Evolutionary conservation across 2,888 invertebrate genomes (phyloP).

Genomic region (Aphrophora alni): DNA sequence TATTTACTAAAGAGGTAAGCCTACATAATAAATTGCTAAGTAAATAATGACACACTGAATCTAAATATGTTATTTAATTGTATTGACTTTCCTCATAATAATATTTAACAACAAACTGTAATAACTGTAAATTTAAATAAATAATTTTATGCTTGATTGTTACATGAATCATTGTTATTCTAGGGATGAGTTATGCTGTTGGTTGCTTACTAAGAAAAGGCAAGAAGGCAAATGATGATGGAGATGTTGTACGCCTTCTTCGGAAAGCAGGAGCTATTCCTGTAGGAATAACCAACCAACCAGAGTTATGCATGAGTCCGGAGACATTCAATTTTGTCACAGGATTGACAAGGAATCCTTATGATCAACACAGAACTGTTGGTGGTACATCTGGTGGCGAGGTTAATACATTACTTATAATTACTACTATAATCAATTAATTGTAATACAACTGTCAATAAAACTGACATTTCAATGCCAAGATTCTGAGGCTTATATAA

Average conservation of each 20-base stretch:
- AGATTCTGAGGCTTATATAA: too few relatives aligned
- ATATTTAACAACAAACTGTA: too few relatives aligned
- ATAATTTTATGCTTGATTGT: too few relatives aligned
- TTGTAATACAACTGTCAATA: too few relatives aligned
- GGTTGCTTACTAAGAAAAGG: slow-evolving; percentile 38
- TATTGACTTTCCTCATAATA: too few relatives aligned
- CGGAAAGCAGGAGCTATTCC: slow-evolving; percentile 79
- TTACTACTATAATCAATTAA: too few relatives aligned
- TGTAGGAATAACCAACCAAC: slow-evolving; percentile 82
- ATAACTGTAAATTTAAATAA: too few relatives aligned
- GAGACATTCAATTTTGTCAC: slow-evolving; percentile 81
- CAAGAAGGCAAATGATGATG: slow-evolving; percentile 62
- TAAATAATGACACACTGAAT: too few relatives aligned
- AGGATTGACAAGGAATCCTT: slow-evolving; percentile 84
- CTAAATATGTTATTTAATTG: too few relatives aligned
- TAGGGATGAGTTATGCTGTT: slow-evolving; percentile 46
- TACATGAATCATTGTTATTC: not conserved
- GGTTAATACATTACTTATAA: slow-evolving; percentile 64
- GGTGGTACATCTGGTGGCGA: slow-evolving; percentile 93
- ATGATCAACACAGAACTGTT: slow-evolving; percentile 72
- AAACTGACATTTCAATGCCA: too few relatives aligned
- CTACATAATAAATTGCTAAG: too few relatives aligned
- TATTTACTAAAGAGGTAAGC: too few relatives aligned
- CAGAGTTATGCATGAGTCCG: slow-evolving; percentile 88
- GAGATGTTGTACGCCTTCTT: slow-evolving; percentile 68